These are phyloP conservation scores for Rhopalosiphum maidis DNA, from an alignment of 1,140 invertebrate genomes.

Conservation along the genomic window DNA sequence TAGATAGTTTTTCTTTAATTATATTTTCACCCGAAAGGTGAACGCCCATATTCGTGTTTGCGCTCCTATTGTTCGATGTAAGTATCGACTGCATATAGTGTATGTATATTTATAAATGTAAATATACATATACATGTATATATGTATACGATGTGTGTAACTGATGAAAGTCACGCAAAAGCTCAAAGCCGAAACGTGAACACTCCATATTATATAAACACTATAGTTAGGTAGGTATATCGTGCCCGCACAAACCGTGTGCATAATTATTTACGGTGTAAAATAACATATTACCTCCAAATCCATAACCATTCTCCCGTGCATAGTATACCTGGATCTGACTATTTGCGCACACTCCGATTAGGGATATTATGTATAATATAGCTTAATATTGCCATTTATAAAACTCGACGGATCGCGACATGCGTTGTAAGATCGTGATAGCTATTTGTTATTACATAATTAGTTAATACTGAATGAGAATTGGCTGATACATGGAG, in stretches of 20 bases:
- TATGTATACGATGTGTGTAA: background rate
- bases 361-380: background rate
- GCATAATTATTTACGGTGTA: conserved; percentile 20
- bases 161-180: conserved; percentile 19
- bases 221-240: background rate
- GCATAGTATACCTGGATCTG: too few species aligned
- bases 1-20: background rate
- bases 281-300: background rate
- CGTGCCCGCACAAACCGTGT: background rate
- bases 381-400: background rate
- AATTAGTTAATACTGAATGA: background rate
- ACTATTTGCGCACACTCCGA: background rate
- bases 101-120: background rate
- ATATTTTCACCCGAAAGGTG: background rate
- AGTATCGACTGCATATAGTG: background rate
- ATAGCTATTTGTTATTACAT: background rate
- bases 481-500: background rate
- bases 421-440: too few species aligned
- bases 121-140: background rate
- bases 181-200: background rate
- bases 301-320: background rate
- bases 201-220: background rate
- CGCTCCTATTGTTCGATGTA: background rate
- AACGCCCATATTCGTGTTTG: conserved; percentile 19
- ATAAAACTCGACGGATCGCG: background rate